phyloP scores from a whole-genome alignment of 2,113 vertebrate species.

The Menidia beryllina region DNA sequence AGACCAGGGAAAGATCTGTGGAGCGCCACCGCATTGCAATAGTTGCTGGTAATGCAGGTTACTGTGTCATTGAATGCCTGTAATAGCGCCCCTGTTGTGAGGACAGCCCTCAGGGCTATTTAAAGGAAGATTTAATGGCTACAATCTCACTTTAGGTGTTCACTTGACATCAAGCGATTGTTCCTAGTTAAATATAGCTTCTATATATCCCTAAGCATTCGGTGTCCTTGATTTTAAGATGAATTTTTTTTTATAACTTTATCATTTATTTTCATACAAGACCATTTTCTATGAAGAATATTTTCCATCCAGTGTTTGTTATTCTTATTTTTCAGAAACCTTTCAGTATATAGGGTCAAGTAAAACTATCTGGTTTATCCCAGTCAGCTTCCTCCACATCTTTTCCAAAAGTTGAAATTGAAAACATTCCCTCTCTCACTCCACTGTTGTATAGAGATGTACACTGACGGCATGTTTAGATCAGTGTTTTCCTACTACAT shows the following conservation, averaged over 20 bases:
- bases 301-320: background rate
- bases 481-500: too few species aligned
- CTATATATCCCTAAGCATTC: background rate
- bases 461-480: too few species aligned
- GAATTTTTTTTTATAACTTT: background rate
- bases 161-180: conserved; percentile 34
- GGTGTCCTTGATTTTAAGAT: background rate
- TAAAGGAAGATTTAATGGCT: conserved; percentile 46
- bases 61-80: conserved; percentile 54
- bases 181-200: conserved; percentile 10
- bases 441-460: too few species aligned
- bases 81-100: conserved; percentile 51
- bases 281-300: too few species aligned
- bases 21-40: conserved; percentile 56
- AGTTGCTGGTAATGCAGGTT: conserved; percentile 64
- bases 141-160: conserved; percentile 21
- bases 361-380: too few species aligned
- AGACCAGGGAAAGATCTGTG: conserved; percentile 24
- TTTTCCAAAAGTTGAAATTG: too few species aligned
- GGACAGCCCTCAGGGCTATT: conserved; percentile 49
- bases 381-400: too few species aligned
- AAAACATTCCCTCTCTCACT: too few species aligned
- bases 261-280: background rate
- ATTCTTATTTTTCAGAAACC: too few species aligned
- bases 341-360: too few species aligned